Percentiles rank a stretch among this genome's conserved stretches.
phyloP scores from a whole-genome alignment of 2,888 invertebrate genomes.

The Nysson spinosus region DNA sequence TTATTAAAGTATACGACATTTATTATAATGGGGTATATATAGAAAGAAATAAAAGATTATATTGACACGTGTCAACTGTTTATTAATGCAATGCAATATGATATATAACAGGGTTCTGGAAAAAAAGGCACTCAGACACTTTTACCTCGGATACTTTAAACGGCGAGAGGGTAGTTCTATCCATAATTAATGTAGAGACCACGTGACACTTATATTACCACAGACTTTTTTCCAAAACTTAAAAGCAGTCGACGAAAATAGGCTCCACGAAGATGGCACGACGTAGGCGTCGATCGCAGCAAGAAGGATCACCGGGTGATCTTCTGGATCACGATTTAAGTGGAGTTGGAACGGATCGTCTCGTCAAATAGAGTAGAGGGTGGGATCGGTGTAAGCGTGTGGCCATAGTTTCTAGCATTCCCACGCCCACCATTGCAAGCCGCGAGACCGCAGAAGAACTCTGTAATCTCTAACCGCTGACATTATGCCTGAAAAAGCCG shows the following conservation, averaged over 20 bases:
- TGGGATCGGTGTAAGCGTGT: constrained; percentile 44
- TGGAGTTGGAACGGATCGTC: constrained; percentile 22
- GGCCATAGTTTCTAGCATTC: constrained; percentile 61
- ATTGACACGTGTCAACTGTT: too few relatives aligned
- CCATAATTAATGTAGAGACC: too few relatives aligned
- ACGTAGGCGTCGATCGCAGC: constrained; percentile 47
- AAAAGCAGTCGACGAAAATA: constrained; percentile 11
- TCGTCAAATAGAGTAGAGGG: constrained; percentile 21
- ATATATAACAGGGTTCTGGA: too few relatives aligned
- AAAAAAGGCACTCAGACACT: too few relatives aligned
- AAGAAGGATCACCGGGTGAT: constrained; percentile 34
- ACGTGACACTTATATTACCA: too few relatives aligned
- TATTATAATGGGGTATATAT: too few relatives aligned
- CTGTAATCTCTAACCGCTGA: constrained; percentile 52
- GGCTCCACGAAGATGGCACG: constrained; percentile 25
- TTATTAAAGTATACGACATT: too few relatives aligned
- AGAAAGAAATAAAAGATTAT: too few relatives aligned
- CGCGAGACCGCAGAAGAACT: constrained; percentile 50
- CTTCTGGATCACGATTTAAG: constrained; percentile 30
- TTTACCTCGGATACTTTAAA: constrained; percentile 8
- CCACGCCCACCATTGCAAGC: constrained; percentile 60
- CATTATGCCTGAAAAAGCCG: constrained; percentile 60
- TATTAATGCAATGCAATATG: too few relatives aligned
- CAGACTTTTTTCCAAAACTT: too few relatives aligned
- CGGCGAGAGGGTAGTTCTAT: constrained; percentile 17